Percentiles rank a stretch among this genome's conserved stretches.
These are phyloP conservation scores for Macrosiphum euphorbiae DNA, from an alignment of 2,888 invertebrate species.

Conservation along the genomic window DNA sequence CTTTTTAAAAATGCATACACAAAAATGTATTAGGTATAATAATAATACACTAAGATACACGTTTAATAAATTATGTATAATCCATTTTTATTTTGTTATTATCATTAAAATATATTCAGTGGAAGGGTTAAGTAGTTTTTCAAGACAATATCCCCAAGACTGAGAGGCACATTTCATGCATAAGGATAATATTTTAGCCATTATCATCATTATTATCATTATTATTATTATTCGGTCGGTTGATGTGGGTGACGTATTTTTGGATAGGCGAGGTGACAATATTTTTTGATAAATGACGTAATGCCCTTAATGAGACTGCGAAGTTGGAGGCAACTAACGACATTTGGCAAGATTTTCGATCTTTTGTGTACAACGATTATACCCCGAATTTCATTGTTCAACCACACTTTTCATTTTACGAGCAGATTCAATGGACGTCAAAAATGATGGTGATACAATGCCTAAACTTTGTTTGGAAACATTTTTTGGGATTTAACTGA, in stretches of 20 bases:
- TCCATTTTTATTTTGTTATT: neutral
- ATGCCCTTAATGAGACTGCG: conserved; percentile 60
- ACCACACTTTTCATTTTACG: conserved; percentile 46
- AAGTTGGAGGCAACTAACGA: conserved; percentile 56
- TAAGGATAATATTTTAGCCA: conserved; percentile 57
- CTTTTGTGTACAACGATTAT: conserved; percentile 61
- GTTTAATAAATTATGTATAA: neutral
- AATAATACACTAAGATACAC: neutral
- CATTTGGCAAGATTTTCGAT: conserved; percentile 64
- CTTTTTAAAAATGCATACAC: neutral
- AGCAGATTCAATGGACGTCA: conserved; percentile 54
- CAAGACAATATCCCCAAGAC: conserved; percentile 44
- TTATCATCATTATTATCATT: conserved; percentile 38
- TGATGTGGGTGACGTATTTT: conserved; percentile 55
- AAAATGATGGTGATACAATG: conserved; percentile 48
- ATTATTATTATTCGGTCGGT: conserved; percentile 58
- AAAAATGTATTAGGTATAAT: neutral
- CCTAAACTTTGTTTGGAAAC: conserved; percentile 46
- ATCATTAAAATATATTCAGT: conserved; percentile 15
- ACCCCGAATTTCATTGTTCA: conserved; percentile 56
- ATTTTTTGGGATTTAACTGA: conserved; percentile 49
- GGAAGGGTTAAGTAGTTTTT: conserved; percentile 55
- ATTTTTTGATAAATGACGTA: conserved; percentile 63
- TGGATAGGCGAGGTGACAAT: conserved; percentile 50
- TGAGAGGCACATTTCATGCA: neutral